phyloP scores from a whole-genome alignment of 2,113 vertebrate species.

The Coregonus clupeaformis region DNA sequence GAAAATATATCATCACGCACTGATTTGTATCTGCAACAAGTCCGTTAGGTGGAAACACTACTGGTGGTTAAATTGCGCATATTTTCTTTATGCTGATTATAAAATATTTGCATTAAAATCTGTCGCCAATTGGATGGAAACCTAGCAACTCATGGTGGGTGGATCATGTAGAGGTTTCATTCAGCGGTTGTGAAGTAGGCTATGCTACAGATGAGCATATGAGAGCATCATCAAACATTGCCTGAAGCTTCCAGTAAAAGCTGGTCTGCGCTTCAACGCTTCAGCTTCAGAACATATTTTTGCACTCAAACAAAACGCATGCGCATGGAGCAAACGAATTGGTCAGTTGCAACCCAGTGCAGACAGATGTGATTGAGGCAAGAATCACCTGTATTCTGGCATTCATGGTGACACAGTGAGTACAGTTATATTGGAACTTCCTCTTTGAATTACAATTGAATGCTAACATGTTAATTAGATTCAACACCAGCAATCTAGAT shows the following conservation, averaged over 20 bases:
- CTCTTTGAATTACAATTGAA: neutral
- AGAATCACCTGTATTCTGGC: conserved; percentile 67
- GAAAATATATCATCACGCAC: too few relatives aligned
- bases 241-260: neutral
- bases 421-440: conserved; percentile 30
- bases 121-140: too few relatives aligned
- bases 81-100: too few relatives aligned
- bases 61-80: too few relatives aligned
- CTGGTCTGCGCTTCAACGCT: neutral
- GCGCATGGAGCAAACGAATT: conserved; percentile 60
- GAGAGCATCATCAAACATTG: neutral
- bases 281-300: conserved; percentile 50
- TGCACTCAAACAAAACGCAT: conserved; percentile 51
- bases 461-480: neutral
- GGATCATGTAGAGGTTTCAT: too few relatives aligned
- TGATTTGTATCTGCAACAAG: too few relatives aligned
- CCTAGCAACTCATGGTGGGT: too few relatives aligned
- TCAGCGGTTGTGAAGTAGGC: too few relatives aligned
- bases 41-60: too few relatives aligned
- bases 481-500: neutral
- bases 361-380: conserved; percentile 64
- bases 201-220: too few relatives aligned
- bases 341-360: conserved; percentile 53
- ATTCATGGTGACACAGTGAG: conserved; percentile 74
- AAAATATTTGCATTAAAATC: too few relatives aligned